Evolutionary conservation across 2,888 invertebrate species (phyloP), one percentile per base, ranked within the genome.

Genomic region (Pseudococcus jackbeardsleyi): DNA sequence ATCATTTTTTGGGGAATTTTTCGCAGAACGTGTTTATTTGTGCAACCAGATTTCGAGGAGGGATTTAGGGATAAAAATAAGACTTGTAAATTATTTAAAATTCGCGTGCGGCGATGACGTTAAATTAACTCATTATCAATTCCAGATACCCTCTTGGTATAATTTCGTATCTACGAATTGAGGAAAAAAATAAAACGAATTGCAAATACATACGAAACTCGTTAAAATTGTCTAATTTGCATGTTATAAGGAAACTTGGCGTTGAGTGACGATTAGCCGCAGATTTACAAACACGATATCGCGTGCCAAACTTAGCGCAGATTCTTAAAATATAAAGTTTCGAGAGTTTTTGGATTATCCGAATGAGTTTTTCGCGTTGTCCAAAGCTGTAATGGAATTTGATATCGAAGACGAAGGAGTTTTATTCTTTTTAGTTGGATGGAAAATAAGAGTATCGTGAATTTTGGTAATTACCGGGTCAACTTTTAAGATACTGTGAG

Each of bases 41-140:
- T 19, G 6, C 19, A 59, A 19, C 11, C 59, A 19, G 7, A 5
- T n/a, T 19, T 54, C 7, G 2, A 6, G 59, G 6, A 5, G 59
- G 19, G 11, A 59, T 19, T 59, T 5, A 5, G 5, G 7, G 5
- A 5, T n/a, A 59, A 19, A 59, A 19, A 19, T 59, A 19, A 19
- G 12, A 72, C 12, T 7, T 8, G 79, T 79, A 79, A 79, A 79
- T 42, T 42, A 79, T 79, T 42, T 42, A 26, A 79, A 79, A 79
- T 79, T 79, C 42, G 79, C 79, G 79, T 79, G 79, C 79, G 17
- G 15, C n/a, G 8, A 1, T 39, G 15, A 17, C 79, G 79, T 79
- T 79, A 79, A 79, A 79, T 79, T 79, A 42, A 42, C 79, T 79
- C 79, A 42, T 42, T 79, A 72, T 72, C 72, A 72, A 72, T 72